Evolutionary conservation across 2,888 invertebrate species (phyloP), one percentile per base, ranked within the genome.

Genomic region (Caenorhabditis sp.): DNA sequence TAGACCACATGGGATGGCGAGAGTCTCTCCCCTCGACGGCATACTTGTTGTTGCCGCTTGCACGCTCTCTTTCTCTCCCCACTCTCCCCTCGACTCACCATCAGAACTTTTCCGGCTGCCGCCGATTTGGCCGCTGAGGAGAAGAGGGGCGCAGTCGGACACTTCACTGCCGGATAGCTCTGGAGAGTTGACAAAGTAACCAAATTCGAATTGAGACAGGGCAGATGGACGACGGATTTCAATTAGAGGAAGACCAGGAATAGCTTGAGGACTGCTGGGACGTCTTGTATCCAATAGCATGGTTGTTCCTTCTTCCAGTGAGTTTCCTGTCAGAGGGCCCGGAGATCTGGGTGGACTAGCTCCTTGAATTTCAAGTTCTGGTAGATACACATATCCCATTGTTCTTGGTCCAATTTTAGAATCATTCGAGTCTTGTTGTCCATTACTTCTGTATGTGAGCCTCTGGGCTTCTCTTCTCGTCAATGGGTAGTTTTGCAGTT

Each of bases 141-240:
- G 80, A 22, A 91, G 84, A 16, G 91, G 91, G 3, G 91, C 91
- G 69, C 91, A 91, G 73, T 91, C 91, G 35, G 90, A 90, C 2
- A 82, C 86, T 76, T 87, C 85, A 66, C 86, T 85, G 26, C 89
- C 89, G 31, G 82, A 81, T 16, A 87, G 69, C 16, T 91, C 91
- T 8, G 91, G 92, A 8, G 91, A 91, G 58, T 92, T 91, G 44
- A 92, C 91, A 80, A 91, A 91, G 81, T 91, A 91, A 4, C 91
- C 91, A 58, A 92, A 92, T 66, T 91, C 91, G 64, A 91, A 92
- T 74, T 92, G 91, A 7, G 90, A 90, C 31, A 91, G 75, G 6
- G 91, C 91, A 16, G 90, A 91, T 14, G 91, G 91, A 8, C 91
- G 82, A 24, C 91, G 84, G 58, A 91, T 91, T 79, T 91, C 91